These are phyloP conservation scores for Sciaenops ocellatus DNA, from an alignment of 2,797 vertebrate species.

Conservation along the genomic window DNA sequence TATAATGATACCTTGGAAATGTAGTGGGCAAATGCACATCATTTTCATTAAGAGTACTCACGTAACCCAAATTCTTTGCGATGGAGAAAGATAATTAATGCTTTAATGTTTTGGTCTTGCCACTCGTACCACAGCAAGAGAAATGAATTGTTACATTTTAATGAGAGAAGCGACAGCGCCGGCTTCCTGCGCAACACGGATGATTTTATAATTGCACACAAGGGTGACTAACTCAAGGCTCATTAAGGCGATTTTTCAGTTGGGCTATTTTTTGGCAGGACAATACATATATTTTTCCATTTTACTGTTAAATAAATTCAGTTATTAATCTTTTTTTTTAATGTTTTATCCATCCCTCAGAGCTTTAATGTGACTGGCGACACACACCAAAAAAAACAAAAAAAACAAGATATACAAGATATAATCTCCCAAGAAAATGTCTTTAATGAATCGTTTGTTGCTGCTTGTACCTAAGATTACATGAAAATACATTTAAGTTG, in stretches of 20 bases:
- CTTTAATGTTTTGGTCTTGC: constrained; percentile 96
- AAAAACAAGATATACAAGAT: constrained; percentile 56
- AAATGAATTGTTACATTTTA: constrained; percentile 98
- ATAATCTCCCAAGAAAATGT: constrained; percentile 84
- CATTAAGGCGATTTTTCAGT: constrained; percentile 80
- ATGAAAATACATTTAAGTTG: constrained; percentile 87
- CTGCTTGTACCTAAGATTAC: constrained; percentile 85
- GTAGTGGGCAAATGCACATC: constrained; percentile 90
- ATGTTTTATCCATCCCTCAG: constrained; percentile 5
- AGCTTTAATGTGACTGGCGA: constrained; percentile 25
- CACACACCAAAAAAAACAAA: neutral
- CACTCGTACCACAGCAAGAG: constrained; percentile 89
- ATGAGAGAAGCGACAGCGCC: constrained; percentile 94
- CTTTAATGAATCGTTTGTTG: constrained; percentile 86
- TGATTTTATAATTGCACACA: constrained; percentile 89
- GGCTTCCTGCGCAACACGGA: constrained; percentile 84
- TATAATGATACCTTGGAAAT: constrained; percentile 95
- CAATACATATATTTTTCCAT: constrained; percentile 67
- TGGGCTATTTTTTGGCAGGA: constrained; percentile 73
- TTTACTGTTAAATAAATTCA: constrained; percentile 71
- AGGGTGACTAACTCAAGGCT: constrained; percentile 81
- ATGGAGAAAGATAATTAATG: constrained; percentile 96
- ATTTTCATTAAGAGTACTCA: constrained; percentile 95
- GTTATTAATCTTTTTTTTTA: constrained; percentile 47
- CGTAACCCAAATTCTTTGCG: constrained; percentile 95